phyloP scores from a whole-genome alignment of 2,113 vertebrate species.

The Brevimyrus niger region DNA sequence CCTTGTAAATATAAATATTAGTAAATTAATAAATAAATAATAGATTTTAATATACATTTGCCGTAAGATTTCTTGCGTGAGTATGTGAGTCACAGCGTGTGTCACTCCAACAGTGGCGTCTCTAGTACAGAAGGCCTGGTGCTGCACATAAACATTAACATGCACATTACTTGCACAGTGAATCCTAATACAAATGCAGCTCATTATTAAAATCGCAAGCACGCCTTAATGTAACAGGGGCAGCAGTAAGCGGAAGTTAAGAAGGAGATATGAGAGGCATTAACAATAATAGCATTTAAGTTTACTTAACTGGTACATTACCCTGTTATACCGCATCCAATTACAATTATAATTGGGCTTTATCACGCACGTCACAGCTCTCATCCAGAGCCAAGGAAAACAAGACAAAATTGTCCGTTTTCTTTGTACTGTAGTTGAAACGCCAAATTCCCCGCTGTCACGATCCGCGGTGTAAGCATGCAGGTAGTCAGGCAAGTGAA shows the following conservation, averaged over 20 bases:
- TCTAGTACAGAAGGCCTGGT: no score
- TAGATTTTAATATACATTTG: not conserved
- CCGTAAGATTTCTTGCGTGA: not conserved
- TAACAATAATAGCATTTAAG: not conserved
- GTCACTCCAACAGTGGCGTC: not conserved
- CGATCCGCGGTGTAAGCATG: no score
- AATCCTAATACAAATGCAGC: not conserved
- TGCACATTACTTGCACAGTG: not conserved
- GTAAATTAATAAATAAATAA: no score
- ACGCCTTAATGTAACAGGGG: not conserved
- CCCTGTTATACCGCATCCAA: no score
- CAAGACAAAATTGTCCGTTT: constrained; percentile 7
- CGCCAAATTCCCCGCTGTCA: constrained; percentile 33
- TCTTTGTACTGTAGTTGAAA: constrained; percentile 24
- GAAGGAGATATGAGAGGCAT: not conserved
- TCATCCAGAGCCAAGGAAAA: no score
- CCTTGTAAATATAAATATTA: no score
- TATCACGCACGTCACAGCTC: no score
- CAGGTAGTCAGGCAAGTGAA: no score
- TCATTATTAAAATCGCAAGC: not conserved
- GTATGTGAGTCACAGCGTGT: not conserved
- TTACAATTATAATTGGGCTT: no score
- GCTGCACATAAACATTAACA: not conserved
- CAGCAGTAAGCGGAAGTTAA: not conserved
- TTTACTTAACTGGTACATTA: not conserved